Base-by-base conservation (phyloP, 35 echinoderm and acorn worm species). In the Acanthaster planci region DNA sequence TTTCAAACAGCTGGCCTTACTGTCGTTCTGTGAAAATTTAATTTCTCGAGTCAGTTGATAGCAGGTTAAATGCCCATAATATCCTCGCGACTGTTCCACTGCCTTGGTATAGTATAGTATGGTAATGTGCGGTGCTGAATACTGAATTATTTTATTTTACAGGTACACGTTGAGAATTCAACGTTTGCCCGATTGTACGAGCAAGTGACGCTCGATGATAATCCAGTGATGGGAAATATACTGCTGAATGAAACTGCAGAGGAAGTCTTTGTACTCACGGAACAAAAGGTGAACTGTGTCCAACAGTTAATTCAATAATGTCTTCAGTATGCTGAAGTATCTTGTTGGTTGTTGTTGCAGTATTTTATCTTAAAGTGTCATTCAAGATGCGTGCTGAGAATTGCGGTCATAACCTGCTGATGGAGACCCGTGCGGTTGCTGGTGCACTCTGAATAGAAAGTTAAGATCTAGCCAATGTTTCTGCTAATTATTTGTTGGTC, bases 391-490 rank as follows among this genome's bases (percentile, higher is more conserved):
- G 50, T 34, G 60, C 85, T 39, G 52, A 57, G 14, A 93, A 93
- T 60, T 93, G 92, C 47, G 85, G 76, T 89, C 67, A 78, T 53
- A 9, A 83, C 76, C 1, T 89, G 86, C 76, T 22, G 90, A 77
- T 78, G 89, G 89, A 59, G 89, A 91, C 82, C 89, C 89, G 32
- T 91, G 86, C 77, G 86, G 89, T 80, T 82, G 89, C 17, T 91
- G 89, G 89, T 91, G 89, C 34, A 80, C 83, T 57, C 55, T 91
- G 42, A 50, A 91, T 64, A 77, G 51, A 86, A 85, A 52, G 89
- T n/a, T 91, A 80, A 86, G 22, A 26, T 1, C 27, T 12, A 6
- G 42, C 4, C 42, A 12, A 47, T 47, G 42, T 47, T 47, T 47
- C 42, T 47, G 4, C 12, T 47, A 47, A 12, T 47, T 47, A 47